Evolutionary conservation across 2,888 invertebrate genomes (phyloP), one percentile per base, ranked within the genome.

Genomic region (Erannis defoliaria): DNA sequence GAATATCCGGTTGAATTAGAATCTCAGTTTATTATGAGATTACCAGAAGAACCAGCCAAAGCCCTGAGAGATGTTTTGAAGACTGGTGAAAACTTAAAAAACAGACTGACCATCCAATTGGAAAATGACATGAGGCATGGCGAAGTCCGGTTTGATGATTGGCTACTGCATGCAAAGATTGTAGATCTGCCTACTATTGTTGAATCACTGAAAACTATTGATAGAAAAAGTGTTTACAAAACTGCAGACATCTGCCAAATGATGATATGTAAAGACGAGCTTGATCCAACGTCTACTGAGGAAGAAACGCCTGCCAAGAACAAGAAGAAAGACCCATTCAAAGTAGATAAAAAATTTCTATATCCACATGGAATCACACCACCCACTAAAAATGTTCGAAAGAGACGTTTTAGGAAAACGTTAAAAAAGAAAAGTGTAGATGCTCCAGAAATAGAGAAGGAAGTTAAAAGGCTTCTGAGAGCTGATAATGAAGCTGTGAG

Each of bases 391-490:
- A 99, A 99, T 89, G 97, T 98, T 0, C 94, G 99, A 10, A 97
- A 97, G 73, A 94, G 98, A 57, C 94, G 99, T 64, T 99, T 99
- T 79, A 94, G 99, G 37, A 99, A 99, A 91, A 99, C 98, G 0
- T 86, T 99, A 31, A 98, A 98, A 83, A 99, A 99, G 86, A 99
- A 99, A 89, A 98, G 97, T 88, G 97, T 98, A 0, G 99, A 99
- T 89, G 98, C 98, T 23, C 99, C 99, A 0, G 99, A 99, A 93
- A 98, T 99, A 67, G 99, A 99, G 81, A 99, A 99, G 85, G 99
- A 99, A 93, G 98, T 99, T 0, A 98, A 99, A 83, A 94, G 99
- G 40, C 90, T 99, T 51, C 92, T 99, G 12, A 94, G 98, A 68
- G 96, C 96, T 31, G 99, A 99, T 81, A 98, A 98, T 81, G 99